Evolutionary conservation across 2,113 vertebrate genomes (phyloP).

Genomic region (Poeciliopsis turrubarensis): DNA sequence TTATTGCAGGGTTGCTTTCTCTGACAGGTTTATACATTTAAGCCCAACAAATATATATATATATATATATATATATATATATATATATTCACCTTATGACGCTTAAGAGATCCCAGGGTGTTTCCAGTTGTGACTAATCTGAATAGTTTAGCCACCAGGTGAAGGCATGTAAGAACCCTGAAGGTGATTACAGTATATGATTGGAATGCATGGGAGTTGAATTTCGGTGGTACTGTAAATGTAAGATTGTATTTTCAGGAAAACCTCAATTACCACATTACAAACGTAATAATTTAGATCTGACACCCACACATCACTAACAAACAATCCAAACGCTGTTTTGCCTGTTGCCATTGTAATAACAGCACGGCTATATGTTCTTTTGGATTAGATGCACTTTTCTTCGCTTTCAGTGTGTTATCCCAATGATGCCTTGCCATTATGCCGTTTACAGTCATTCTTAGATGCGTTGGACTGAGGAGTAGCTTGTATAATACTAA

Average conservation of each 20-base stretch:
- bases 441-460: no score
- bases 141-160: constrained; percentile 5
- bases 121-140: constrained; percentile 51
- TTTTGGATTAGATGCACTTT: no score
- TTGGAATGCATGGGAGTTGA: constrained; percentile 54
- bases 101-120: constrained; percentile 32
- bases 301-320: constrained; percentile 18
- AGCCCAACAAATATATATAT: neutral
- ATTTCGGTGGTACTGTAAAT: constrained; percentile 6
- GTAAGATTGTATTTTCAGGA: constrained; percentile 26
- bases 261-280: constrained; percentile 33
- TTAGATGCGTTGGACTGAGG: no score
- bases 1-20: neutral
- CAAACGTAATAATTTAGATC: constrained; percentile 32
- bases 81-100: constrained; percentile 8
- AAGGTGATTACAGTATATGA: constrained; percentile 29
- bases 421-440: no score
- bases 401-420: no score
- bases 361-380: neutral
- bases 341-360: constrained; percentile 8
- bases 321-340: constrained; percentile 19
- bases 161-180: constrained; percentile 18
- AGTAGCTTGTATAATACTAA: no score
- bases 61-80: neutral
- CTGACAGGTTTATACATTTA: neutral